Conservation (phyloP, 2,113 vertebrate species). For the Trematomus loennbergii region DNA sequence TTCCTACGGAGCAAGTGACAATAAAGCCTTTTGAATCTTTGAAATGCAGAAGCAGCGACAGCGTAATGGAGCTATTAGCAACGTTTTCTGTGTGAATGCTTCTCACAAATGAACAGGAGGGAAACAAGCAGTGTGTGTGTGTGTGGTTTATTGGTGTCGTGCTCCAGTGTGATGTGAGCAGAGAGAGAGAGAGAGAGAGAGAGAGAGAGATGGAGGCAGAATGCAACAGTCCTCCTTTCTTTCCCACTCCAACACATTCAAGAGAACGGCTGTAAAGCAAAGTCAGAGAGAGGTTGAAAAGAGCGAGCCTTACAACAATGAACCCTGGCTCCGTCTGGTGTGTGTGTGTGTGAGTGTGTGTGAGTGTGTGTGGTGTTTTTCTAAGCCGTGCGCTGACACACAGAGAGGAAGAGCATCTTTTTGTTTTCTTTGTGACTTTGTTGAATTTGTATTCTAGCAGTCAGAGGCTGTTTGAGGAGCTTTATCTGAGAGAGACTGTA, state of each 20-base stretch:
- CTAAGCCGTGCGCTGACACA: not conserved
- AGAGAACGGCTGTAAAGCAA: slow-evolving; percentile 36
- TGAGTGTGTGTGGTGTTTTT: slow-evolving; percentile 5
- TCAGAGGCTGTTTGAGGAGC: slow-evolving; percentile 41
- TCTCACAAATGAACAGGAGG: slow-evolving; percentile 28
- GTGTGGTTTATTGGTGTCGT: slow-evolving; percentile 1
- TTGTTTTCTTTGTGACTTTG: slow-evolving; percentile 30
- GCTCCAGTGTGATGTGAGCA: not conserved
- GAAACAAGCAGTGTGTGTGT: not conserved
- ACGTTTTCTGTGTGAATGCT: slow-evolving; percentile 1
- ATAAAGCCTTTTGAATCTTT: too few relatives aligned
- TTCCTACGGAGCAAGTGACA: too few relatives aligned
- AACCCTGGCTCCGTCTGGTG: slow-evolving; percentile 13
- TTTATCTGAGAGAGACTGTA: slow-evolving; percentile 66
- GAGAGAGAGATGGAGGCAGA: slow-evolving; percentile 19
- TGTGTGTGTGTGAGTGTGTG: not conserved
- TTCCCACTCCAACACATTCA: slow-evolving; percentile 37
- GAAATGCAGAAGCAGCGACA: too few relatives aligned
- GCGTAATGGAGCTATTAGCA: slow-evolving; percentile 26
- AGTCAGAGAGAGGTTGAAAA: slow-evolving; percentile 26
- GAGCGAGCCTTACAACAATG: slow-evolving; percentile 13
- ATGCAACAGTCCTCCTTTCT: slow-evolving; percentile 45
- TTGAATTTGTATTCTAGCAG: slow-evolving; percentile 60
- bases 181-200: slow-evolving; percentile 5
- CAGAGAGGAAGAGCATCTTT: slow-evolving; percentile 14